These are phyloP conservation scores for Cheilosia grossa DNA, from an alignment of 2,888 invertebrate genomes.

Conservation along the genomic window DNA sequence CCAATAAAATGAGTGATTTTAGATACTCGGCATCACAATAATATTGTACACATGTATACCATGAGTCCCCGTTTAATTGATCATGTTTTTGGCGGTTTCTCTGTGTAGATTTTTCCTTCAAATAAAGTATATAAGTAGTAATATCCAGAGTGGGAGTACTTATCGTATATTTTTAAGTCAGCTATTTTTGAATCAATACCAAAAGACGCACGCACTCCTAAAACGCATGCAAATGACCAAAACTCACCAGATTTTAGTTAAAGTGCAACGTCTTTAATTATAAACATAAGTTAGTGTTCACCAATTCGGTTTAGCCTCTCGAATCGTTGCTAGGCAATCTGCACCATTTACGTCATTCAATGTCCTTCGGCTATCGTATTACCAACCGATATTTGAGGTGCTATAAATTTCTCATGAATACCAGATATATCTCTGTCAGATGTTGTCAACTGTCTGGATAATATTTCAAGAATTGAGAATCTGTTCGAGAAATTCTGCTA, in stretches of 20 bases:
- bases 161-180: too few relatives aligned
- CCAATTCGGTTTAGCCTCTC: background rate
- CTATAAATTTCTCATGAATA: conserved; percentile 20
- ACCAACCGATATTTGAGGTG: background rate
- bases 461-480: conserved; percentile 53
- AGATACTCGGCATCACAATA: background rate
- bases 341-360: conserved; percentile 15
- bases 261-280: background rate
- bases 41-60: too few relatives aligned
- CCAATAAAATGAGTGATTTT: conserved; percentile 11
- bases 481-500: conserved; percentile 1
- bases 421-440: conserved; percentile 43
- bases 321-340: conserved; percentile 1
- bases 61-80: too few relatives aligned
- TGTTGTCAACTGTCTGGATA: conserved; percentile 29
- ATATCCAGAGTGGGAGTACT: too few relatives aligned
- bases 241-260: too few relatives aligned
- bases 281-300: background rate
- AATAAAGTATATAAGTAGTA: too few relatives aligned
- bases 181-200: too few relatives aligned
- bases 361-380: background rate
- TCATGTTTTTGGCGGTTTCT: too few relatives aligned
- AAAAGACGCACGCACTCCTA: too few relatives aligned
- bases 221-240: too few relatives aligned
- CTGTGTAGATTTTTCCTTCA: too few relatives aligned